These are phyloP conservation scores for Meloidogyne floridensis DNA, from an alignment of 1,140 invertebrate species.

Conservation along the genomic window DNA sequence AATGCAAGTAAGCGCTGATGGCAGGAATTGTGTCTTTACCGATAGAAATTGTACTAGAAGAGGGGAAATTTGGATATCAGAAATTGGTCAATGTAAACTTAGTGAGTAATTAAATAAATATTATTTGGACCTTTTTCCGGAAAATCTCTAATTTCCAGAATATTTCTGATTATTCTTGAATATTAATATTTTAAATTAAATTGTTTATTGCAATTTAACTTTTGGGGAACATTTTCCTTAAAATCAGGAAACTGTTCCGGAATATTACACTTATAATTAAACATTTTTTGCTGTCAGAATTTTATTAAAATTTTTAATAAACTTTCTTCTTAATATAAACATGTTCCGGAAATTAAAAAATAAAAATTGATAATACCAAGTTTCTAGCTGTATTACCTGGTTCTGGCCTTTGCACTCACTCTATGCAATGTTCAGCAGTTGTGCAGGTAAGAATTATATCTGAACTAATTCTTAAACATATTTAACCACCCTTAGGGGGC, in stretches of 20 bases:
- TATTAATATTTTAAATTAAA: too few relatives aligned
- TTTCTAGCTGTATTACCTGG: constrained; percentile 61
- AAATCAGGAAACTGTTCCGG: not conserved
- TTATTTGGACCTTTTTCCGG: not conserved
- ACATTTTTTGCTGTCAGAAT: not conserved
- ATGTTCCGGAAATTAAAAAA: not conserved
- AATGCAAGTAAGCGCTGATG: constrained; percentile 50
- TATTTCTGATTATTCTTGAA: too few relatives aligned
- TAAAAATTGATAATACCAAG: not conserved
- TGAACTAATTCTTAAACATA: too few relatives aligned
- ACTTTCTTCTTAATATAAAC: too few relatives aligned
- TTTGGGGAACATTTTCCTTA: too few relatives aligned
- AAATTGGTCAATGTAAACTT: constrained; percentile 63
- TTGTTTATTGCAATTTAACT: too few relatives aligned
- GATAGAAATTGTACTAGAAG: constrained; percentile 54
- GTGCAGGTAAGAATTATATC: too few relatives aligned
- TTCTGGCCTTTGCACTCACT: constrained; percentile 55
- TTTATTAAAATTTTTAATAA: not conserved
- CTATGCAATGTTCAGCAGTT: constrained; percentile 63
- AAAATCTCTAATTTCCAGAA: too few relatives aligned
- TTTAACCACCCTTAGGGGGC: too few relatives aligned
- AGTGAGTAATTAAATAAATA: constrained; percentile 37
- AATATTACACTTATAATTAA: not conserved
- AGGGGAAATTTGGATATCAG: constrained; percentile 61
- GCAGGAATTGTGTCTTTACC: constrained; percentile 56